Evolutionary conservation across 2,888 invertebrate species (phyloP), one percentile per base, ranked within the genome.

Genomic region (Cylloceria caligata): DNA sequence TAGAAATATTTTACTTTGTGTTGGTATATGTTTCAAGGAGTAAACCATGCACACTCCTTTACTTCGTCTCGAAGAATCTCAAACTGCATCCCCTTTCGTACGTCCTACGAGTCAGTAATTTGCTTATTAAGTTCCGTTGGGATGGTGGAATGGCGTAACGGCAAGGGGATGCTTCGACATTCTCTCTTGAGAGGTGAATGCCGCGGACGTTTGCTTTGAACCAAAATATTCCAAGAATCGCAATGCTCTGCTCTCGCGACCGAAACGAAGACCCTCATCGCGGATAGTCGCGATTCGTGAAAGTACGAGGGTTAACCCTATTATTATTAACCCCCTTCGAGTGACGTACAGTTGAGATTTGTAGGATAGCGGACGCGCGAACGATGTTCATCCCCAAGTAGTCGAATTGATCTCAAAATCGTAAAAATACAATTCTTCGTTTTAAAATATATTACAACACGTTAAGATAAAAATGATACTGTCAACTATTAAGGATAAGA

Each of bases 151-250:
- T 36, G 34, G 69, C 27, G 47, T 9, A 69, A 57, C 57, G 65
- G 39, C 16, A 49, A 57, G 47, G 34, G 45, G 57, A 74, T 80
- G 75, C 83, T 81, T 85, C 83, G 85, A 89, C 88, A 92, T 92
- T 90, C 90, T 88, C 87, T 86, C 85, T 81, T 64, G n/a, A 30
- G 71, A 89, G 88, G 87, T 86, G 87, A 85, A 92, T 92, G 89
- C 92, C 92, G 87, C 83, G 87, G 87, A 91, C 90, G 91, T 90
- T 92, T 89, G 89, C 92, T 92, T 92, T 92, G 92, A 91, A 86
- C 86, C 86, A 89, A 84, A 88, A 89, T 91, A 92, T 92, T 90
- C 90, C 89, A 90, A 90, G 90, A 90, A 90, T 90, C 86, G 84
- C 89, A 86, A 83, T 85, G 86, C 84, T 83, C 79, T 76, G 83